Percentiles rank a stretch among this genome's conserved stretches.
Conservation (phyloP, 2,113 vertebrate genomes). For the Tauraco erythrolophus region DNA sequence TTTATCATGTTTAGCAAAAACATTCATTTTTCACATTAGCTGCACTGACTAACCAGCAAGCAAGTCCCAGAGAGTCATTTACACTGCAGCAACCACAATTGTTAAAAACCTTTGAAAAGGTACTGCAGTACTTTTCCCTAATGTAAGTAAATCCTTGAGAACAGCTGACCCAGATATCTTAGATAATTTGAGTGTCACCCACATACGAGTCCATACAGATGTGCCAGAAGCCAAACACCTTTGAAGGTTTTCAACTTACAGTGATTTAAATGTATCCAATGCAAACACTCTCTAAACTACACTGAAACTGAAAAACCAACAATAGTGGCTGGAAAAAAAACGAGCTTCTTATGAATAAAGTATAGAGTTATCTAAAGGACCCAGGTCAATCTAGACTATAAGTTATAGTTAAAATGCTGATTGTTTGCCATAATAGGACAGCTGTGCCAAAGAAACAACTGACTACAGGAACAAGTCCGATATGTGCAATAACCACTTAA, state of each 20-base stretch:
- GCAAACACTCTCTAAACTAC: not conserved
- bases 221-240: not conserved
- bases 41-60: not conserved
- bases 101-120: constrained; percentile 3
- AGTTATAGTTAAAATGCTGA: not conserved
- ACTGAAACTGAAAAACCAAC: not conserved
- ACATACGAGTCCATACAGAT: not conserved
- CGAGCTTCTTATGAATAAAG: not conserved
- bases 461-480: not conserved
- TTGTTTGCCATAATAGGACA: not conserved
- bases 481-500: not conserved
- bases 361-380: not conserved
- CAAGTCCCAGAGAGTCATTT: not conserved
- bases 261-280: not conserved
- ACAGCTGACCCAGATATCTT: not conserved
- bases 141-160: not conserved
- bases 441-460: not conserved
- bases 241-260: not conserved
- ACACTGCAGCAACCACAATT: not conserved
- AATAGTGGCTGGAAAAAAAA: not conserved
- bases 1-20: not conserved
- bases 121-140: not conserved
- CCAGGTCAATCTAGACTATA: not conserved
- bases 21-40: not conserved
- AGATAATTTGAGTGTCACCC: not conserved